Conservation (phyloP, 2,797 vertebrate genomes). For the Lithobates pipiens region DNA sequence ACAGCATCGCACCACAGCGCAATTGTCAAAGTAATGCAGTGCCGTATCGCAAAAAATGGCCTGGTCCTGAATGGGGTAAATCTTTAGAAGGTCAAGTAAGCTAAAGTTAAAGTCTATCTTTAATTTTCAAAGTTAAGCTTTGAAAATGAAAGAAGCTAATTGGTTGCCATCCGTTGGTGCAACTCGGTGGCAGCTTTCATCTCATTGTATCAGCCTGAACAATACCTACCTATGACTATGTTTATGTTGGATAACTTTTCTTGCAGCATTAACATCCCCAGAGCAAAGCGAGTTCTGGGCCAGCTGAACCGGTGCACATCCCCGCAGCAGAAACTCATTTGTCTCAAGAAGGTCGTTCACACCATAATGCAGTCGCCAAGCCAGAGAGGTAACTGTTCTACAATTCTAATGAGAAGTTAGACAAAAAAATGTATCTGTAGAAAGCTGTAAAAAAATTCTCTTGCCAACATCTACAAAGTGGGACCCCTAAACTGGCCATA, state of each 20-base stretch:
- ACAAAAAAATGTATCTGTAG: too few species aligned
- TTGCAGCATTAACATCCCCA: constrained; percentile 89
- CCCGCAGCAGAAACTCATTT: constrained; percentile 93
- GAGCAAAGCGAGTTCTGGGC: constrained; percentile 90
- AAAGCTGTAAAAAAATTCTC: too few species aligned
- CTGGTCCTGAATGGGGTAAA: too few species aligned
- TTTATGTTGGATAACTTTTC: constrained; percentile 5
- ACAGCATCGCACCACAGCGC: too few species aligned
- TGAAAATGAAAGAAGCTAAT: too few species aligned
- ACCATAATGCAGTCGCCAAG: constrained; percentile 87
- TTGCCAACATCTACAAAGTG: too few species aligned
- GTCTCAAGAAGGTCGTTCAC: constrained; percentile 86
- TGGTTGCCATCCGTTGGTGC: neutral
- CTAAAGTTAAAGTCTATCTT: too few species aligned
- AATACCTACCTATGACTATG: neutral
- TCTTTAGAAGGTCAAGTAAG: too few species aligned
- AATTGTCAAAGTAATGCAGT: too few species aligned
- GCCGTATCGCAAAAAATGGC: too few species aligned
- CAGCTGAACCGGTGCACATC: constrained; percentile 91
- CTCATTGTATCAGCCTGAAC: neutral
- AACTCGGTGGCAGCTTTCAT: neutral
- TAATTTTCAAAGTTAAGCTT: too few species aligned
- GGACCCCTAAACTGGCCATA: too few species aligned
- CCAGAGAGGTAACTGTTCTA: constrained; percentile 78
- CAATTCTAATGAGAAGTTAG: constrained; percentile 49